Base-by-base conservation (phyloP, 2,797 vertebrate genomes). In the Neosilurus hyrtlii region DNA sequence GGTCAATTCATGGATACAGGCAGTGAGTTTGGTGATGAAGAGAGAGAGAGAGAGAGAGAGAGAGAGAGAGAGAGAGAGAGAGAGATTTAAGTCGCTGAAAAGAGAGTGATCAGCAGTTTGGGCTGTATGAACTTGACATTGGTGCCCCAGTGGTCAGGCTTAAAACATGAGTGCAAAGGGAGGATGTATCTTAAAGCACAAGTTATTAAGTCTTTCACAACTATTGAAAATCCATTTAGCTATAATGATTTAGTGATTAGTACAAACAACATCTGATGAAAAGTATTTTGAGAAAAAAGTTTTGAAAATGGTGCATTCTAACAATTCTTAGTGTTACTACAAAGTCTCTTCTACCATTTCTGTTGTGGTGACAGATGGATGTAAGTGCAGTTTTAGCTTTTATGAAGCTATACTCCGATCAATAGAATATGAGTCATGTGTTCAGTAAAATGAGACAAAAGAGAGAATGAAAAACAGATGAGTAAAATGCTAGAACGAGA, bases 21-120 rank as follows among this genome's bases (percentile, higher is more conserved):
- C 49, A 61, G 30, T 43, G 75, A 73, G 84, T 76, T 43, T 67
- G 43, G 43, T 24, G 3, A 37, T 15, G 10, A 22, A 4, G 59
- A 61, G 54, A 61, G 3, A 56, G 76, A 67, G 57, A 15, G 62
- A 72, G 35, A 24, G 67, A 72, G 63, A 16, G 24, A 30, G 24
- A 30, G 62, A 66, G 66, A n/a, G 61, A 57, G 51, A 59, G 54
- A 70, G 2, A 37, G 78, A 43, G 57, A 20, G 61, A 61, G 68
- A 86, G 74, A 56, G 12, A 22, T 83, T 85, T 83, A 83, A 49
- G 81, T 72, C 63, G 82, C 65, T 57, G 62, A 77, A 85, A 86
- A 86, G n/a, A 79, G 67, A 82, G 77, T 61, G 65, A 83, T 85
- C 74, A 86, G 79, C 79, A 62, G 74, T 85, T 85, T 86, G 57